Conservation (phyloP, 37 sponge, comb jelly and placozoan genomes). For the Diacarnus erythraeanus region DNA sequence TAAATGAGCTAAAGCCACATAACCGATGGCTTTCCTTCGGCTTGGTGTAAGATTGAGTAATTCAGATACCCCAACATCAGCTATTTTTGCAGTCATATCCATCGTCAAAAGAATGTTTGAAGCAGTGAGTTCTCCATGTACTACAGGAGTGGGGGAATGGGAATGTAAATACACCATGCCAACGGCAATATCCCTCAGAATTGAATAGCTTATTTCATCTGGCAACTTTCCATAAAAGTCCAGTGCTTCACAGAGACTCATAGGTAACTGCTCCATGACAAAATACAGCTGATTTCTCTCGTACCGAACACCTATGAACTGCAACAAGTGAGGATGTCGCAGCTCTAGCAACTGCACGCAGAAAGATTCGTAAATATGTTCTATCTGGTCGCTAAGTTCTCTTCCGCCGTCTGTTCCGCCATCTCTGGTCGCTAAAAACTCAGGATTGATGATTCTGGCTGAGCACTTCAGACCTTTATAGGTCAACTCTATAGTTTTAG, state of each 20-base stretch:
- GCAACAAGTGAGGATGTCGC: slow-evolving; percentile 35
- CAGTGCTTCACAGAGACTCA: slow-evolving; percentile 10
- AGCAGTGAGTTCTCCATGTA: slow-evolving; percentile 48
- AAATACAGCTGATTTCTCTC: background rate
- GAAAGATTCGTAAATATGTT: slow-evolving; percentile 1
- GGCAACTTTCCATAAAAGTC: slow-evolving; percentile 26
- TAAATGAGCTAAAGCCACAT: slow-evolving; percentile 22
- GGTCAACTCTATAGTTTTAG: slow-evolving; percentile 9
- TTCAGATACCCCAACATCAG: slow-evolving; percentile 31
- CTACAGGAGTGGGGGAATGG: slow-evolving; percentile 25
- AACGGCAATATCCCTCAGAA: slow-evolving; percentile 38
- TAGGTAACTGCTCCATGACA: slow-evolving; percentile 32
- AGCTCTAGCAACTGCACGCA: slow-evolving; percentile 12
- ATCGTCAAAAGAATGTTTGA: slow-evolving; percentile 32
- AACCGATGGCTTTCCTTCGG: slow-evolving; percentile 3
- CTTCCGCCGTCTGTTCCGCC: background rate
- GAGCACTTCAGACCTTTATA: slow-evolving; percentile 27
- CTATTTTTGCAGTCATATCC: slow-evolving; percentile 46
- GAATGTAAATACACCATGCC: slow-evolving; percentile 54
- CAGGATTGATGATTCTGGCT: slow-evolving; percentile 11
- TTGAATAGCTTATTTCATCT: slow-evolving; percentile 38
- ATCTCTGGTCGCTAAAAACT: background rate
- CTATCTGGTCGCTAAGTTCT: slow-evolving; percentile 8
- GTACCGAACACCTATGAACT: slow-evolving; percentile 29
- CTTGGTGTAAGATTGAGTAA: background rate